Evolutionary conservation across 2,888 invertebrate species (phyloP), one percentile per base, ranked within the genome.

Genomic region (Apamea anceps): DNA sequence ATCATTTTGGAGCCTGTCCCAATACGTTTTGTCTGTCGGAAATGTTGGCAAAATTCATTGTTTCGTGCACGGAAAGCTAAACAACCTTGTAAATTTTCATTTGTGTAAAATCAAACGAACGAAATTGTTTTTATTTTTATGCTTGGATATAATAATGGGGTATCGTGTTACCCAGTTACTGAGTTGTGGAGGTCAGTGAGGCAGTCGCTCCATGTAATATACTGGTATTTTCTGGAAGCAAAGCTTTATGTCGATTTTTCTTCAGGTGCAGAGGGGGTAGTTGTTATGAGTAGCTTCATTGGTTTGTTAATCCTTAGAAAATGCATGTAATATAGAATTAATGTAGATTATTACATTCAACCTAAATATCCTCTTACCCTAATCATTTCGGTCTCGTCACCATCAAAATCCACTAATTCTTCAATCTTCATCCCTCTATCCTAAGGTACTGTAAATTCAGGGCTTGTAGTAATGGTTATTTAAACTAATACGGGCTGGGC

Each of bases 1-100:
- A 90, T 90, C 85, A 89, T 90, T 88, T 91, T 90, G 90, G 90
- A 91, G 73, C 81, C 72, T 77, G 75, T 92, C 91, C 91, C 91
- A 87, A 87, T 71, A 85, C 75, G 42, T 77, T 60, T 67, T 73
- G 63, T 48, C 60, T 77, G 87, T 85, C 88, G 89, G 85, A 87
- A 87, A 88, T 84, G 84, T 85, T 86, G 77, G 79, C 75, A 79
- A 84, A 88, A 81, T 77, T 77, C 42, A 75, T 78, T 66, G 72
- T 45, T 82, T 76, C 80, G 81, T 84, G 82, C 73, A 45, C 42
- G 7, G 87, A 76, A 88, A 82, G 51, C 25, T 72, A 77, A 85
- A 54, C 8, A 65, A 18, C 1, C 25, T 12, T 12, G 7, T n/a
- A 51, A 18, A 18, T n/a, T 48, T 48, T 48, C n/a, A 51, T 62